Evolutionary conservation across 2,888 invertebrate genomes (phyloP).

Genomic region (Zaprionus obscuricornis): DNA sequence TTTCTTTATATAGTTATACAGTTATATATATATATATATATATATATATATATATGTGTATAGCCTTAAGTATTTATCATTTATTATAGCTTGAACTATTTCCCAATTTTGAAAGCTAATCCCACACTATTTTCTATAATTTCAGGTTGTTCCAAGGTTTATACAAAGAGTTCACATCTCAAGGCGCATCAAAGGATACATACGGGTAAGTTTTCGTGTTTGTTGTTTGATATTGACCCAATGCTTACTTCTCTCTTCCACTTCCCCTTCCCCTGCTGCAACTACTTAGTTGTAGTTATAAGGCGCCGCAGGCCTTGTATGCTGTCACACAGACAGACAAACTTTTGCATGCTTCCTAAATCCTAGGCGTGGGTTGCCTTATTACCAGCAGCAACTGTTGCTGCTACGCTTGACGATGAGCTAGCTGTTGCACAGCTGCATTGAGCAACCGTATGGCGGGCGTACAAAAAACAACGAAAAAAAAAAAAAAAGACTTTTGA

Average conservation of each 20-base stretch:
- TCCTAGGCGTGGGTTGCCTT: slow-evolving; percentile 60
- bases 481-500: slow-evolving; percentile 67
- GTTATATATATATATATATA: no score
- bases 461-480: slow-evolving; percentile 12
- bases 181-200: slow-evolving; percentile 99
- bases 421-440: slow-evolving; percentile 57
- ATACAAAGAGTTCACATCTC: slow-evolving; percentile 98
- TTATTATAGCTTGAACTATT: no score
- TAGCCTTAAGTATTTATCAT: no score
- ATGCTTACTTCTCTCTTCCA: no score
- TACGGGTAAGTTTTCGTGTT: slow-evolving; percentile 91
- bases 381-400: slow-evolving; percentile 34
- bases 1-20: no score
- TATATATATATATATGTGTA: no score
- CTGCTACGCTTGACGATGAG: slow-evolving; percentile 39
- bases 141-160: slow-evolving; percentile 95
- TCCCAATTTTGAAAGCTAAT: no score
- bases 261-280: slow-evolving; percentile 12
- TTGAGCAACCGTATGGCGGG: slow-evolving; percentile 57
- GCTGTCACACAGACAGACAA: slow-evolving; percentile 18
- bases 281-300: slow-evolving; percentile 25
- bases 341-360: slow-evolving; percentile 29
- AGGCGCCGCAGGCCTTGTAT: slow-evolving; percentile 30
- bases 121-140: neutral
- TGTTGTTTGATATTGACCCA: no score